Evolutionary conservation across 2,113 vertebrate genomes (phyloP).

Genomic region (Butorides virescens): DNA sequence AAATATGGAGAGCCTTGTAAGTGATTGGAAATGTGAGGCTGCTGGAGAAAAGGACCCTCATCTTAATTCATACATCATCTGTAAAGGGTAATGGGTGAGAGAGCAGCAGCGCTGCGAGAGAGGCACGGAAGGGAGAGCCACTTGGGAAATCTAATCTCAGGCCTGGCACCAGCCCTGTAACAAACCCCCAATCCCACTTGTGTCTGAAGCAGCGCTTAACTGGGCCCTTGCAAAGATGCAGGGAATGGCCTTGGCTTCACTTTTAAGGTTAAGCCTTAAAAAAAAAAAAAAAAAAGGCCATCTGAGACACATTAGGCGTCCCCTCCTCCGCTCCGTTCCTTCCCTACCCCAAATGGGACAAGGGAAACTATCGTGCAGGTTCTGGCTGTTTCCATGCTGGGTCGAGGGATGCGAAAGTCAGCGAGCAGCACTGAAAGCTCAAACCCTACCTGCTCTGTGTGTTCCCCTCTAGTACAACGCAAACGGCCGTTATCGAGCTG

Average conservation of each 20-base stretch:
- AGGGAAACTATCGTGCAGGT: not conserved
- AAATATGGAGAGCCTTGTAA: not conserved
- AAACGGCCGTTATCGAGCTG: rapidly evolving
- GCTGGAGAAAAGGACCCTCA: not conserved
- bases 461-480: not conserved
- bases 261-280: not conserved
- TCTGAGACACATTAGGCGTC: not conserved
- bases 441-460: rapidly evolving
- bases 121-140: not conserved
- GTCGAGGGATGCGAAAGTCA: not conserved
- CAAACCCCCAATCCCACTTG: not conserved
- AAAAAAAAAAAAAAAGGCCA: not conserved
- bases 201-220: not conserved
- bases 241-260: not conserved
- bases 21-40: not conserved
- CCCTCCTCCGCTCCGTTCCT: not conserved
- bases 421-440: not conserved
- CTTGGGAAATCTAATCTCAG: not conserved
- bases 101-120: not conserved
- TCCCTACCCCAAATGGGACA: not conserved
- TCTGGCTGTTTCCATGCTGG: not conserved
- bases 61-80: not conserved
- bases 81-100: not conserved
- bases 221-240: not conserved
- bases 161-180: not conserved